These are phyloP conservation scores for Phainopepla nitens DNA, from an alignment of 2,113 vertebrate species.

Conservation along the genomic window DNA sequence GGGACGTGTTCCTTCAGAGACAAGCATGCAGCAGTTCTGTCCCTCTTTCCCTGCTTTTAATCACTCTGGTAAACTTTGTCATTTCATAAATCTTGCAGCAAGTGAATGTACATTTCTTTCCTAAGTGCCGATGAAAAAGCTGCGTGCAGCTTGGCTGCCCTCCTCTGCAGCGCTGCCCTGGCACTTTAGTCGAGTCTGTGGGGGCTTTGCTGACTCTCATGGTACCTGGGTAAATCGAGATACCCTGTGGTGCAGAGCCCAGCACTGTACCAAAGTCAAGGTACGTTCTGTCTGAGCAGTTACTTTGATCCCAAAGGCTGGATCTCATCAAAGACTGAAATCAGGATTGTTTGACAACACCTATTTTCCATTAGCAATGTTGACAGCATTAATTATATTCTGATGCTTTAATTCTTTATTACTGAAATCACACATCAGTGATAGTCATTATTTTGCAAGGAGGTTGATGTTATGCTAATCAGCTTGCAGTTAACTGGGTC, in stretches of 20 bases:
- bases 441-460: slow-evolving; percentile 53
- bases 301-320: slow-evolving; percentile 47
- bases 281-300: not conserved
- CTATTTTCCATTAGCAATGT: slow-evolving; percentile 61
- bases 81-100: not conserved
- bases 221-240: accelerated
- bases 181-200: not conserved
- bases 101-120: not conserved
- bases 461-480: slow-evolving; percentile 52
- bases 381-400: slow-evolving; percentile 58
- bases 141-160: not conserved
- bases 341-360: slow-evolving; percentile 56
- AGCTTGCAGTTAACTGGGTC: slow-evolving; percentile 53
- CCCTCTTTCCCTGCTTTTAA: not conserved
- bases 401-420: slow-evolving; percentile 60
- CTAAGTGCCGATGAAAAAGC: not conserved
- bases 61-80: not conserved
- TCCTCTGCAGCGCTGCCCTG: not conserved
- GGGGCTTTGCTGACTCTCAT: not conserved
- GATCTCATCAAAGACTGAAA: slow-evolving; percentile 50
- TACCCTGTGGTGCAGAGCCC: not conserved
- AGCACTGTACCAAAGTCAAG: not conserved
- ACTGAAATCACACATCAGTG: slow-evolving; percentile 58
- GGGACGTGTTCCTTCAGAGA: accelerated
- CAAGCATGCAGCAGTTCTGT: not conserved